These are phyloP conservation scores for Ennomos erosarius DNA, from an alignment of 2,888 invertebrate species.

Conservation along the genomic window DNA sequence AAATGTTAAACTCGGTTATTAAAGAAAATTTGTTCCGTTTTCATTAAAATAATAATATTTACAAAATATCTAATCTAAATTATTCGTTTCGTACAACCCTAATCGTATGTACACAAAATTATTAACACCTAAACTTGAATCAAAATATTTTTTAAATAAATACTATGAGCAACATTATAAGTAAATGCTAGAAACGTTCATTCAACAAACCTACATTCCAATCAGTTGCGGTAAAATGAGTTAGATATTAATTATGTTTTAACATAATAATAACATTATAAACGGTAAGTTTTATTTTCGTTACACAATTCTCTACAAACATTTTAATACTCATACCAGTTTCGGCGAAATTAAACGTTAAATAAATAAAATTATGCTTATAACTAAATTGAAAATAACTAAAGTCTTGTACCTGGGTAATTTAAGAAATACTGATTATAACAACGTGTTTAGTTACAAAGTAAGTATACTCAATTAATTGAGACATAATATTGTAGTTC, in stretches of 20 bases:
- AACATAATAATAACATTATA: no score
- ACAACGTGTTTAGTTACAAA: no score
- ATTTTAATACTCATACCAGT: no score
- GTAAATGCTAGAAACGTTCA: conserved; percentile 38
- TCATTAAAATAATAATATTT: conserved; percentile 30
- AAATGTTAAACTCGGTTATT: conserved; percentile 33
- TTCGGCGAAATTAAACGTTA: no score
- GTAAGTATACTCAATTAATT: no score
- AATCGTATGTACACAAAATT: conserved; percentile 32
- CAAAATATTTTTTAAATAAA: conserved; percentile 15
- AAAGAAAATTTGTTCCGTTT: not conserved
- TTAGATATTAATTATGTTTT: not conserved
- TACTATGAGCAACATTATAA: conserved; percentile 28
- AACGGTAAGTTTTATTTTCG: no score
- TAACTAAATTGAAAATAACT: not conserved
- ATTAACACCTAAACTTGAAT: conserved; percentile 42
- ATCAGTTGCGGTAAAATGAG: conserved; percentile 23
- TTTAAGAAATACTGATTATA: conserved; percentile 14
- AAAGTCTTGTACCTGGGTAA: conserved; percentile 19
- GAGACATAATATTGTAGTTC: not conserved
- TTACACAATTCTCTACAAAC: no score
- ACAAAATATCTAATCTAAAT: conserved; percentile 38
- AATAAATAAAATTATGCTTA: no score
- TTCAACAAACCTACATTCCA: no score
- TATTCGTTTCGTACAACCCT: conserved; percentile 29